Evolutionary conservation across 2,888 invertebrate genomes (phyloP).

Genomic region (Altica lythri): DNA sequence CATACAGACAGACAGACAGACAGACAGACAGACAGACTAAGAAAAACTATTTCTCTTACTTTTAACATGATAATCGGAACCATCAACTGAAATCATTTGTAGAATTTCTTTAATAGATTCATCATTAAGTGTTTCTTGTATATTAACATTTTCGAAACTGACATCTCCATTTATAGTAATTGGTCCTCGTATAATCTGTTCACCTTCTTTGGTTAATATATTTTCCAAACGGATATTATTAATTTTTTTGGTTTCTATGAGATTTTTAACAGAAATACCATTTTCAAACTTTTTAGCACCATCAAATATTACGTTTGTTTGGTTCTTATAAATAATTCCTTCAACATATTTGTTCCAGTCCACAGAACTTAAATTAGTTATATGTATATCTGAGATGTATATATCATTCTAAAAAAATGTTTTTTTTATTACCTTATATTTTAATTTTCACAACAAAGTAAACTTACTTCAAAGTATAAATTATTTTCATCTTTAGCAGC

Average conservation of each 20-base stretch:
- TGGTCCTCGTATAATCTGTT: slow-evolving; percentile 50
- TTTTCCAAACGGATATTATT: slow-evolving; percentile 54
- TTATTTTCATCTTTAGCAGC: slow-evolving; percentile 49
- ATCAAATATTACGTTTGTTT: slow-evolving; percentile 45
- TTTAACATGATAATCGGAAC: slow-evolving; percentile 39
- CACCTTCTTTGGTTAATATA: slow-evolving; percentile 54
- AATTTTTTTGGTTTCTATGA: slow-evolving; percentile 51
- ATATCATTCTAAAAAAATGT: slow-evolving; percentile 44
- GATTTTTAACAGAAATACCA: slow-evolving; percentile 50
- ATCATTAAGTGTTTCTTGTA: slow-evolving; percentile 51
- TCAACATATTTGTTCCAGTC: slow-evolving; percentile 53
- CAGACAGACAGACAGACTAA: too few relatives aligned
- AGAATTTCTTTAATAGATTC: slow-evolving; percentile 43
- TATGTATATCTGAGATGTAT: slow-evolving; percentile 43
- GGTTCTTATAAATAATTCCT: slow-evolving; percentile 56
- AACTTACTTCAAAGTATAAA: slow-evolving; percentile 46
- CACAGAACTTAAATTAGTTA: slow-evolving; percentile 52
- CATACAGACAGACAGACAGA: too few relatives aligned
- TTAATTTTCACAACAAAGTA: not conserved
- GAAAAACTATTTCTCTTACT: slow-evolving; percentile 42
- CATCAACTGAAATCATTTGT: slow-evolving; percentile 39
- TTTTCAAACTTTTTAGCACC: slow-evolving; percentile 49
- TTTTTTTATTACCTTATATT: not conserved
- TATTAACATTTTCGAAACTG: slow-evolving; percentile 49
- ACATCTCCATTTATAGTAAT: slow-evolving; percentile 50